phyloP scores from a whole-genome alignment of 2,797 vertebrate species.

The Tarsius wallacei region DNA sequence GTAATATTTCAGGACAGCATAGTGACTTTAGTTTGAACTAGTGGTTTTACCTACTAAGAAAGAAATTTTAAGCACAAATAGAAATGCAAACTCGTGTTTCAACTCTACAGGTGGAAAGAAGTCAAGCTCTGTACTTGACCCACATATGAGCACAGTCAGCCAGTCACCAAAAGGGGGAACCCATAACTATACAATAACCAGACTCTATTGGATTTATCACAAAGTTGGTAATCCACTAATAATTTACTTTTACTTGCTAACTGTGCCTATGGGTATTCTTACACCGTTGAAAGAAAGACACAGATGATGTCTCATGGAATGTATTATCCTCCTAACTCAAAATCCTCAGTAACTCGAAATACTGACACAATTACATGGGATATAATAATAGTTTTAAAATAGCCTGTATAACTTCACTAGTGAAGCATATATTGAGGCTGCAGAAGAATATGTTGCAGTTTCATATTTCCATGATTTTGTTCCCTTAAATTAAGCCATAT shows the following conservation, averaged over 20 bases:
- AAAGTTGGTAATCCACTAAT: not conserved
- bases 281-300: not conserved
- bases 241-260: not conserved
- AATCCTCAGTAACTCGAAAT: not conserved
- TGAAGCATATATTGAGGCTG: not conserved
- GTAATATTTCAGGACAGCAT: not conserved
- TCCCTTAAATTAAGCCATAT: not conserved
- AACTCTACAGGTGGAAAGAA: not conserved
- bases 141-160: not conserved
- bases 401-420: not conserved
- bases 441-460: not conserved
- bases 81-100: not conserved
- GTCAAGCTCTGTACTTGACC: not conserved
- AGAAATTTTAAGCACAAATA: constrained; percentile 2
- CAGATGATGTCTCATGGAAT: not conserved
- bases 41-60: not conserved
- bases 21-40: not conserved
- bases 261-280: not conserved
- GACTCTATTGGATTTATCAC: not conserved
- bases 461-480: not conserved
- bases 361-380: not conserved
- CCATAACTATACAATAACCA: not conserved
- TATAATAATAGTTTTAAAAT: not conserved
- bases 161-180: not conserved
- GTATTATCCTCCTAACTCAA: constrained; percentile 8